These are phyloP conservation scores for Poeciliopsis occidentalis DNA, from an alignment of 2,113 vertebrate genomes.

Conservation along the genomic window DNA sequence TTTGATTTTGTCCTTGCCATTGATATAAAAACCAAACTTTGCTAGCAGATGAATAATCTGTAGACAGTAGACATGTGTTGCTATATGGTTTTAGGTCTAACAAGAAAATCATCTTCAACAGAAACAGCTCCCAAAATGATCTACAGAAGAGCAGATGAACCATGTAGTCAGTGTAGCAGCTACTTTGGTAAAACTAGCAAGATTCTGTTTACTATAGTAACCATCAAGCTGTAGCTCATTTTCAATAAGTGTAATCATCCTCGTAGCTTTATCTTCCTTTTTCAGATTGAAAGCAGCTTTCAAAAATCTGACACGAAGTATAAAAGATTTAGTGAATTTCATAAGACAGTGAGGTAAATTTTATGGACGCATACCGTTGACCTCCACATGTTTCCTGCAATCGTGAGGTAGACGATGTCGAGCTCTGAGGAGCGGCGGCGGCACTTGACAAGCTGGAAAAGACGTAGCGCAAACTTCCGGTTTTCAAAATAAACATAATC, in stretches of 20 bases:
- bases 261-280: neutral
- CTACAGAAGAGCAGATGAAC: neutral
- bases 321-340: neutral
- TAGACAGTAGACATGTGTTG: slow-evolving; percentile 18
- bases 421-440: no score
- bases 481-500: slow-evolving; percentile 23
- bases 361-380: slow-evolving; percentile 74
- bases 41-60: slow-evolving; percentile 74
- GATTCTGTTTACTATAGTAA: slow-evolving; percentile 66
- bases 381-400: slow-evolving; percentile 80
- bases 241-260: slow-evolving; percentile 1
- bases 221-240: slow-evolving; percentile 21
- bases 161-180: neutral
- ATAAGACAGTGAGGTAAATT: neutral
- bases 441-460: no score
- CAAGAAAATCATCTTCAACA: slow-evolving; percentile 42
- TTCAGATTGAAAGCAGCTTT: neutral
- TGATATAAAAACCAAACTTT: slow-evolving; percentile 66
- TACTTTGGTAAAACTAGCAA: neutral
- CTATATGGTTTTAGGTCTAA: no score
- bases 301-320: neutral
- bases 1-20: slow-evolving; percentile 66
- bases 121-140: neutral
- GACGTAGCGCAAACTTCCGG: slow-evolving; percentile 24
- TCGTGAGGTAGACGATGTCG: slow-evolving; percentile 34